Evolutionary conservation across 2,113 vertebrate species (phyloP), one percentile per base, ranked within the genome.

Genomic region (Anguilla japonica): DNA sequence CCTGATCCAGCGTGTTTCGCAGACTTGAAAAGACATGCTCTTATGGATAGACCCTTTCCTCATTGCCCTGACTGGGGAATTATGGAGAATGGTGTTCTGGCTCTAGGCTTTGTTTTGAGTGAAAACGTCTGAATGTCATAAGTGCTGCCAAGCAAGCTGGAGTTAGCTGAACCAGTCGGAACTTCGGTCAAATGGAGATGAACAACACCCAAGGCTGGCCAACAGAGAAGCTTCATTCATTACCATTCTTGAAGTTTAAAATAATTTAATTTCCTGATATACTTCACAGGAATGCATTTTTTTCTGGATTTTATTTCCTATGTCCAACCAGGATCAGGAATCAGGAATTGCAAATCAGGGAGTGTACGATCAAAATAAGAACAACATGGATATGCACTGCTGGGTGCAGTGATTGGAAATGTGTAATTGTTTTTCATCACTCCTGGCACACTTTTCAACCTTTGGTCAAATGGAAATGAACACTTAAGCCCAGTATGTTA

Each of bases 1-100:
- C 88, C 87, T 85, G 94, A 94, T 26, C 46, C 81, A 83, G 41
- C 46, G 11, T 15, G 46, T 34, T 34, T 15, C 43, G 29, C 46
- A 83, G 81, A 11, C 20, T 41, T 22, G 20, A 43, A 8, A 53
- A n/a, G 81, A 53, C 9, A 56, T 29, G 43, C 8, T 46, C 16
- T 50, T 9, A 46, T 43, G 41, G 14, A 43, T 18, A 34, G 46
- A 34, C 71, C 34, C 29, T 80, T n/a, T 50, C 84, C 84, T 53
- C 53, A 29, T 46, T 22, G 84, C 46, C 56, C 67, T 22, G 78
- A 80, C 34, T 53, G 78, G 78, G 26, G 11, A 16, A 60, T 41
- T 20, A 50, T 80, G 50, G 16, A 41, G 39, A 50, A 67, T 11
- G 60, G 3, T 22, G 60, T 20, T 67, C 60, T 67, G 57, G 57